A percentile compares a stretch with the other conserved stretches of the same genome.
Conservation (phyloP, 2,888 invertebrate genomes). For the Synanthedon andrenaeformis region DNA sequence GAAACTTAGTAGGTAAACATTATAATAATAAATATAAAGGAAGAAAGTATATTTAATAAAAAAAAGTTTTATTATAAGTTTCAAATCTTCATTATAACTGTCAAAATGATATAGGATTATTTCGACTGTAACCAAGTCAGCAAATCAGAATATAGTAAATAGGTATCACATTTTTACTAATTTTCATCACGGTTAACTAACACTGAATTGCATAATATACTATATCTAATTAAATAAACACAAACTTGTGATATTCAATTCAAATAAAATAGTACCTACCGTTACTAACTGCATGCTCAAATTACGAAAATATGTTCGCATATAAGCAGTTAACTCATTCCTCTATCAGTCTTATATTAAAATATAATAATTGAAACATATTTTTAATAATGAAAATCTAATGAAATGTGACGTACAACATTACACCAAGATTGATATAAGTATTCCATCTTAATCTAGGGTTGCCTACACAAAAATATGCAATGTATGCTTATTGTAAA, state of each 20-base stretch:
- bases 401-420: conserved; percentile 24
- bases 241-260: conserved; percentile 13
- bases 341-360: conserved; percentile 64
- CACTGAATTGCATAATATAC: conserved; percentile 25
- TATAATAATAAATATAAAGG: too few species aligned
- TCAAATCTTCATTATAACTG: too few species aligned
- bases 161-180: conserved; percentile 43
- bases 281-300: conserved; percentile 27
- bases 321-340: conserved; percentile 34
- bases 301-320: not conserved
- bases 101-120: too few species aligned
- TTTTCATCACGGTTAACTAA: conserved; percentile 20
- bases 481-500: conserved; percentile 30
- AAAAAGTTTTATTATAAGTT: too few species aligned
- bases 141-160: not conserved
- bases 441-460: conserved; percentile 40
- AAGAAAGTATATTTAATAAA: too few species aligned
- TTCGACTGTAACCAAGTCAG: too few species aligned
- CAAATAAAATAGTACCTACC: conserved; percentile 47
- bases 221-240: conserved; percentile 10
- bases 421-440: conserved; percentile 34
- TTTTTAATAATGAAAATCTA: conserved; percentile 1
- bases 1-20: too few species aligned
- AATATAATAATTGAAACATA: conserved; percentile 16
- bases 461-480: conserved; percentile 41